phyloP scores from a whole-genome alignment of 2,797 vertebrate genomes.

The Naso thynnoides region DNA sequence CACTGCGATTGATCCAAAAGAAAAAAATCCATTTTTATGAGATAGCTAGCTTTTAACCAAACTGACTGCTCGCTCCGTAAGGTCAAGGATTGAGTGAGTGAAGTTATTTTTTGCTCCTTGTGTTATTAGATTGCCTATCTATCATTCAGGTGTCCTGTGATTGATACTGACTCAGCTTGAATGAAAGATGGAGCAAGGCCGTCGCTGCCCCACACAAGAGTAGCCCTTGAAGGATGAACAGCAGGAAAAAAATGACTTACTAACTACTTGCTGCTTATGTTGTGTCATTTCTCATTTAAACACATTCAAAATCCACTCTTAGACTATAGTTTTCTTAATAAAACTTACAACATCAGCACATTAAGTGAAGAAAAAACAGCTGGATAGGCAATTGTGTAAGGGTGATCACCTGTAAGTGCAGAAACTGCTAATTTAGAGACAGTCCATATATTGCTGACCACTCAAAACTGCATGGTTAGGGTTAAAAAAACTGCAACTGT shows the following conservation, averaged over 20 bases:
- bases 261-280: neutral
- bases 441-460: slow-evolving; percentile 39
- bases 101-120: slow-evolving; percentile 74
- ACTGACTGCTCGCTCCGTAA: slow-evolving; percentile 69
- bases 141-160: slow-evolving; percentile 67
- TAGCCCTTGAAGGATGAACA: neutral
- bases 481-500: no score
- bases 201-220: slow-evolving; percentile 20
- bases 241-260: neutral
- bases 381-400: slow-evolving; percentile 12
- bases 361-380: slow-evolving; percentile 21
- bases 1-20: slow-evolving; percentile 72
- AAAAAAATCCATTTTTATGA: slow-evolving; percentile 78
- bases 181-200: slow-evolving; percentile 68
- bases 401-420: slow-evolving; percentile 17
- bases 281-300: slow-evolving; percentile 8
- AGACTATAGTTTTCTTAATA: neutral
- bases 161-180: slow-evolving; percentile 72
- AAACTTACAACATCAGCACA: slow-evolving; percentile 8
- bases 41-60: slow-evolving; percentile 80
- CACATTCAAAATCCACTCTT: slow-evolving; percentile 4
- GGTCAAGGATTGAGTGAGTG: slow-evolving; percentile 82
- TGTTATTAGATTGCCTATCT: slow-evolving; percentile 80
- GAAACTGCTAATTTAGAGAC: slow-evolving; percentile 2
- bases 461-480: slow-evolving; percentile 18